These are phyloP conservation scores for Acrobasis consociella DNA, from an alignment of 2,888 invertebrate genomes.

Conservation along the genomic window DNA sequence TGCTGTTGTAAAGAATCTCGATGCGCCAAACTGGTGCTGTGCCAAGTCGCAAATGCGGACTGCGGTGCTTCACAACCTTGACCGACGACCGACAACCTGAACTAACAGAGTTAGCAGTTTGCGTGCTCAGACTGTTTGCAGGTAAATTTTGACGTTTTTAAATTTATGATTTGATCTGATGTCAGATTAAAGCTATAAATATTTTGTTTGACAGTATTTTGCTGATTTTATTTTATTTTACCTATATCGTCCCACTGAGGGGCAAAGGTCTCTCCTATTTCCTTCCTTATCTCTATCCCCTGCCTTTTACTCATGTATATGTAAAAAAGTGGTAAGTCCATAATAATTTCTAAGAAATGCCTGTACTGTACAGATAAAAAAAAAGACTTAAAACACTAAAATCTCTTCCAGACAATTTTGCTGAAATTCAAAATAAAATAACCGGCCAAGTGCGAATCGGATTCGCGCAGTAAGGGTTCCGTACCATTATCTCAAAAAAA, in stretches of 20 bases:
- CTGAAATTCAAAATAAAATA: no score
- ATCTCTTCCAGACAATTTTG: no score
- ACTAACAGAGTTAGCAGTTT: slow-evolving; percentile 16
- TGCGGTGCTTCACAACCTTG: slow-evolving; percentile 76
- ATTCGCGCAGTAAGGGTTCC: no score
- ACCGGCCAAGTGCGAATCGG: no score
- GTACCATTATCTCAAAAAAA: no score
- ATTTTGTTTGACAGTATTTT: not conserved
- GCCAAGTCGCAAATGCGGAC: slow-evolving; percentile 66
- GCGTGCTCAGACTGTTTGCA: slow-evolving; percentile 6
- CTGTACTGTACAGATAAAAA: no score
- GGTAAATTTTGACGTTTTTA: not conserved
- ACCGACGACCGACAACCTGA: slow-evolving; percentile 51
- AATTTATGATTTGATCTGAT: not conserved
- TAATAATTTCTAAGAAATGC: no score
- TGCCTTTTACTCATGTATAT: not conserved
- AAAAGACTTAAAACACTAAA: no score
- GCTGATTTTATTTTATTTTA: not conserved
- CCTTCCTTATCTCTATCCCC: no score
- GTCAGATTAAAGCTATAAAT: not conserved
- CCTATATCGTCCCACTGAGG: no score
- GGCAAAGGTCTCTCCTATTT: no score
- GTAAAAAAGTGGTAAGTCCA: not conserved
- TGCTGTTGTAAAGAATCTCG: slow-evolving; percentile 32
- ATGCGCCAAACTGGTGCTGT: slow-evolving; percentile 53